Percentiles rank a stretch among this genome's conserved stretches.
phyloP scores from a whole-genome alignment of 2,113 vertebrate species.

The Jaculus jaculus region DNA sequence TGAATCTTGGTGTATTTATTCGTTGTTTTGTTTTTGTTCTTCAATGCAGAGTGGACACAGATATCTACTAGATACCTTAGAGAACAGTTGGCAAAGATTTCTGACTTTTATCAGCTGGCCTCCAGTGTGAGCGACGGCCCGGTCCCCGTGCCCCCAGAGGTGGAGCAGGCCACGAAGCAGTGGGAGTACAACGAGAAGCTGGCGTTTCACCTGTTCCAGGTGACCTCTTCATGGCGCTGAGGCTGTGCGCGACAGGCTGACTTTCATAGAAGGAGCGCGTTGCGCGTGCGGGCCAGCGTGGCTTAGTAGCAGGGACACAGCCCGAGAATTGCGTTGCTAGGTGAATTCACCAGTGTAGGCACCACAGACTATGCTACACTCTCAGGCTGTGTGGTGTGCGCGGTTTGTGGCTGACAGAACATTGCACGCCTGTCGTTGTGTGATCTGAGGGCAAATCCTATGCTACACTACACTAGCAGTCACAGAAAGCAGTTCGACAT shows the following conservation, averaged over 20 bases:
- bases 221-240: slow-evolving; percentile 24
- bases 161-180: slow-evolving; percentile 86
- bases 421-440: neutral
- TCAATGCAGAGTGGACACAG: slow-evolving; percentile 86
- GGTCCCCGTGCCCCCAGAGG: slow-evolving; percentile 79
- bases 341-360: neutral
- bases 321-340: neutral
- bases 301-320: neutral
- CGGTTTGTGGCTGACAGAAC: neutral
- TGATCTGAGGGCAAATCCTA: neutral
- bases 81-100: slow-evolving; percentile 87
- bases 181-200: slow-evolving; percentile 89
- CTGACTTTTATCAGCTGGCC: slow-evolving; percentile 84
- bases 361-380: neutral
- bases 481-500: neutral
- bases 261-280: neutral
- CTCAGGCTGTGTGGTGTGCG: too few relatives aligned
- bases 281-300: neutral
- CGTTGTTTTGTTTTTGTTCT: neutral
- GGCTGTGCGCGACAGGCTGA: accelerated
- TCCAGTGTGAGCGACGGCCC: slow-evolving; percentile 74
- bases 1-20: neutral
- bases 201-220: slow-evolving; percentile 89
- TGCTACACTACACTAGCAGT: neutral
- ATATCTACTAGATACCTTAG: slow-evolving; percentile 87